Base-by-base conservation (phyloP, 2,888 invertebrate genomes). In the Patella depressa region DNA sequence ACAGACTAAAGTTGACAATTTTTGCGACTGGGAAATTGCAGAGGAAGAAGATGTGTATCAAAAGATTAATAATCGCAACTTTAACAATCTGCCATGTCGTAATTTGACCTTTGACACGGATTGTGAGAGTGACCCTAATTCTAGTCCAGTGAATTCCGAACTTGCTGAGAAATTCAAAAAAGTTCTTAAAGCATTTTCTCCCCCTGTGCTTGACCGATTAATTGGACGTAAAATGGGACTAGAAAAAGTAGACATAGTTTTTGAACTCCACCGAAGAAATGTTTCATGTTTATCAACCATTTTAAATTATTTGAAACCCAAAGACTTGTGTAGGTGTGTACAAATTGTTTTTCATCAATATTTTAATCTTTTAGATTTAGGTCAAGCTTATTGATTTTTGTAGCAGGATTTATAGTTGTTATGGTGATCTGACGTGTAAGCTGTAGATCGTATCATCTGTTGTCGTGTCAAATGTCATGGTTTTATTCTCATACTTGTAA, bases 161-260 rank as follows among this genome's bases (percentile, higher is more conserved):
- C 70, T 80, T 17, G 69, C 73, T 5, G 80, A 75, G 55, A 74
- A 73, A 17, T 80, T 82, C 70, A 45, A 81, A 74, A 73, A 71
- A 45, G 79, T 81, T 34, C 69, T 84, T 34, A 59, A 78, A 24
- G 65, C 78, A n/a, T 82, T 81, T 71, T 78, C 79, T 11, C 85
- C 85, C 0, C 55, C 54, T 12, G 82, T 80, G 24, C 78, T 81
- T n/a, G 85, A 86, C 70, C 70, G 83, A 45, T 72, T 88, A 70
- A 88, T 89, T 53, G 88, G 89, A 5, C 75, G 86, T 29, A 87
- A 86, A 75, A 85, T 89, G 77, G 87, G 88, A 19, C 65, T 83
- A 34, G 82, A 82, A 34, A 73, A 80, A 15, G 83, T 89, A 19
- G 89, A 89, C 79, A 84, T 89, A 45, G 45, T 88, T 0, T 15